Evolutionary conservation across 2,888 invertebrate genomes (phyloP).

Genomic region (Osmoderma eremita): DNA sequence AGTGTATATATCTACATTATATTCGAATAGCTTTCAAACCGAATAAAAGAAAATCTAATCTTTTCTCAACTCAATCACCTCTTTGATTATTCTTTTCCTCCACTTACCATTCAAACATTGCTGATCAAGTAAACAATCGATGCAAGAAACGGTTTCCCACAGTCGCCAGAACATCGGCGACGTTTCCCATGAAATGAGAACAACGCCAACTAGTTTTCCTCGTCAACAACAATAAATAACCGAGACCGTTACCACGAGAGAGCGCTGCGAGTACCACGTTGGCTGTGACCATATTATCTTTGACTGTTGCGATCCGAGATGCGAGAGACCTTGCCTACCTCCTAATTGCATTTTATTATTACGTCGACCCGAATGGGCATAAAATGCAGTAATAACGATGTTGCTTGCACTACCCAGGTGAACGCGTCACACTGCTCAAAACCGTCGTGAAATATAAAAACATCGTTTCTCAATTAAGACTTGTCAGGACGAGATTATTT

Average conservation of each 20-base stretch:
- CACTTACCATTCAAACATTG: no score
- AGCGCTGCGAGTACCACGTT: background rate
- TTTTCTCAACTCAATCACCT: no score
- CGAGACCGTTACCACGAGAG: background rate
- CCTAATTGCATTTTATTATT: constrained; percentile 19
- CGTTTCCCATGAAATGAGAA: background rate
- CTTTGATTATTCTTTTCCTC: no score
- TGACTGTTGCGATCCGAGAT: no score
- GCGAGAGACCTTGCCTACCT: background rate
- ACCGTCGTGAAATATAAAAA: background rate
- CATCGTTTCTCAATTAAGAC: background rate
- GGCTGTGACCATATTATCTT: background rate
- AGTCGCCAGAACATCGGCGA: background rate
- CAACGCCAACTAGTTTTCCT: background rate
- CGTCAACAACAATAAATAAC: background rate
- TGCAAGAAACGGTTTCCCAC: constrained; percentile 61
- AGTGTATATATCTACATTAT: no score
- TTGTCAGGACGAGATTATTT: background rate
- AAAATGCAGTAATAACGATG: constrained; percentile 9
- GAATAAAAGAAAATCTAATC: no score
- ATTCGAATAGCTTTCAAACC: no score
- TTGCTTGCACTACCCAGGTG: background rate
- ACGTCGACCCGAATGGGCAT: constrained; percentile 19
- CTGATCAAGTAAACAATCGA: constrained; percentile 83
- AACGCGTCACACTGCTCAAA: background rate